Conservation (phyloP, 2,113 vertebrate genomes). For the Spea multiplicata region DNA sequence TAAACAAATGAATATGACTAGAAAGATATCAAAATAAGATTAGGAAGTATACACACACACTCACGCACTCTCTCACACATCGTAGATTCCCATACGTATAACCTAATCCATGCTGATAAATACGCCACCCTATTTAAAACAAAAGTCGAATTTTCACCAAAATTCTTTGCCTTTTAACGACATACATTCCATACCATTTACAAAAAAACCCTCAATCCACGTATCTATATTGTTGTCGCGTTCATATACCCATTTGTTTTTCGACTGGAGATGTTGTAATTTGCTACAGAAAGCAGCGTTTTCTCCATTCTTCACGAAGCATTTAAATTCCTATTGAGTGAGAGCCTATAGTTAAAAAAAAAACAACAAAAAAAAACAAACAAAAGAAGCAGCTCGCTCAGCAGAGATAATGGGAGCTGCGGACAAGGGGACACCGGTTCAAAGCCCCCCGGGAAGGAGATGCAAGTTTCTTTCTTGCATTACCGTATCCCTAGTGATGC, state of each 20-base stretch:
- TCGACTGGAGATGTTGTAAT: constrained; percentile 62
- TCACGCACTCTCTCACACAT: too few relatives aligned
- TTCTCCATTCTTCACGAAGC: constrained; percentile 63
- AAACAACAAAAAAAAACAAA: constrained; percentile 39
- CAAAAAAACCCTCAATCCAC: not conserved
- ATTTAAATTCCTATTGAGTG: constrained; percentile 74
- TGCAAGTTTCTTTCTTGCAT: constrained; percentile 63
- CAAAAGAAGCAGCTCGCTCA: constrained; percentile 51
- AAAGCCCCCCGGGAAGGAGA: constrained; percentile 64
- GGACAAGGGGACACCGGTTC: constrained; percentile 63
- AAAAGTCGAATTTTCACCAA: too few relatives aligned
- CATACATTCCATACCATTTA: too few relatives aligned
- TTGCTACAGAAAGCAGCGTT: constrained; percentile 63
- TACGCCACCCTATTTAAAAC: too few relatives aligned
- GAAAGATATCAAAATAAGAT: too few relatives aligned
- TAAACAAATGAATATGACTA: too few relatives aligned
- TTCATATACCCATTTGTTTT: constrained; percentile 56
- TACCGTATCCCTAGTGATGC: constrained; percentile 70
- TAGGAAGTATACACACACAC: too few relatives aligned
- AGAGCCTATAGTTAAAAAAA: constrained; percentile 60
- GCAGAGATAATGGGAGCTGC: constrained; percentile 59
- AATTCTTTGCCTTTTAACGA: too few relatives aligned
- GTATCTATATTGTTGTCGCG: constrained; percentile 50
- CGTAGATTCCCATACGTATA: too few relatives aligned
- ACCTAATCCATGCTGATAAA: too few relatives aligned